Base-by-base conservation (phyloP, 2,888 invertebrate genomes). In the Synanthedon andrenaeformis region DNA sequence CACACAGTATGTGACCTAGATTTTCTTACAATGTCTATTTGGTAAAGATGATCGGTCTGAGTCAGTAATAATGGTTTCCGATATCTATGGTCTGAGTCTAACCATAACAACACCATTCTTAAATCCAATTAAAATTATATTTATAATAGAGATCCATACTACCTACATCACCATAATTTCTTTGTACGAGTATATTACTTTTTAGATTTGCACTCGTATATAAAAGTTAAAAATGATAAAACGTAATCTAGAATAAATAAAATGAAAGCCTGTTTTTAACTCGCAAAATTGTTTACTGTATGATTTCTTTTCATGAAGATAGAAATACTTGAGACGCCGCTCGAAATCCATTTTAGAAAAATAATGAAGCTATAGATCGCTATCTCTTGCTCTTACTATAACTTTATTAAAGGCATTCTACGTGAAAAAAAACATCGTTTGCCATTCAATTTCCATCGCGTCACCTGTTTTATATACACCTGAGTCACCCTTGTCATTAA, bases 401-500 rank as follows among this genome's bases (percentile, higher is more conserved):
- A 58, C 2, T 54, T 57, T 55, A 52, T 61, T 52, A 41, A 60
- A 50, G 6, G 58, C 19, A 55, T 59, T 5, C 74, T 74, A 14
- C 68, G 64, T 3, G 70, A n/a, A 64, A 42, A 74, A 66, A 51
- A 62, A 65, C 41, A 70, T 41, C 0, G 68, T 64, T 52, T 65
- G 61, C 51, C 58, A 57, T 12, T 64, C 14, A 17, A 53, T 57
- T 1, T 1, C 4, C 12, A 60, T 54, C 0, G 68, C 57, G 41
- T 65, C 61, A 4, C n/a, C n/a, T n/a, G n/a, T 52, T 41, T n/a
- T 54, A n/a, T 67, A 66, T 8, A 66, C 12, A 17, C 53, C 13
- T 51, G 52, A 14, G 35, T 59, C 51, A 12, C 62, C 52, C 0
- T 62, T 51, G 51, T 71, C 63, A 0, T 55, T 52, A 13, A 67